Base-by-base conservation (phyloP, 2,797 vertebrate species). In the Manis javanica region DNA sequence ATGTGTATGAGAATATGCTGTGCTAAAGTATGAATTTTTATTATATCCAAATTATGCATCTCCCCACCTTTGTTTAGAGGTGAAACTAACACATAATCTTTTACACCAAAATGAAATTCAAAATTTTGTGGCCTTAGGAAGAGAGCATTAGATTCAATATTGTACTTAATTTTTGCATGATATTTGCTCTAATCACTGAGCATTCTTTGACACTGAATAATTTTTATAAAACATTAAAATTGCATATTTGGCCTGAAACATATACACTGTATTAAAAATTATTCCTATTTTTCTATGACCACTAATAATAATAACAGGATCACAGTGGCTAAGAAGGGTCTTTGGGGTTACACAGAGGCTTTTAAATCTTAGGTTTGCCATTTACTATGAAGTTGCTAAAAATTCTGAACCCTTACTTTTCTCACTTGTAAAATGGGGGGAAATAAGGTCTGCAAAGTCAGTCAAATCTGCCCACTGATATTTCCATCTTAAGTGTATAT, bases 401-500 rank as follows among this genome's bases (percentile, higher is more conserved):
- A 77, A 42, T 81, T 66, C 66, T 66, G 57, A 91, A 19, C 1
- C 19, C 68, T 88, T 68, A 19, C 7, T 81, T 85, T 86, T 90
- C 86, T 77, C 37, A 71, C 29, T n/a, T 66, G 16, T 49, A 77
- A 92, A 94, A 37, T 83, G 13, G 29, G 31, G 21, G 51, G 82
- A 63, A 87, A 66, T 72, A 64, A 72, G 34, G 83, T 39, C 23
- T 92, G 53, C 59, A 72, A 96, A 90, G 72, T 94, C 63, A 91
- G 77, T 77, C 39, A 93, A 75, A 26, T 66, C n/a, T 90, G 8
- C 16, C 46, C 53, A 34, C 46, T 64, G 24, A 55, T 91, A 71
- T 61, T 85, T 72, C 75, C 29, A 15, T 66, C 12, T 42, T 69
- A 51, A 55, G 8, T 78, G 6, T 34, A 21, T 68, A 89, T 69